These are phyloP conservation scores for Larimichthys crocea DNA, from an alignment of 2,113 vertebrate species.

Conservation along the genomic window DNA sequence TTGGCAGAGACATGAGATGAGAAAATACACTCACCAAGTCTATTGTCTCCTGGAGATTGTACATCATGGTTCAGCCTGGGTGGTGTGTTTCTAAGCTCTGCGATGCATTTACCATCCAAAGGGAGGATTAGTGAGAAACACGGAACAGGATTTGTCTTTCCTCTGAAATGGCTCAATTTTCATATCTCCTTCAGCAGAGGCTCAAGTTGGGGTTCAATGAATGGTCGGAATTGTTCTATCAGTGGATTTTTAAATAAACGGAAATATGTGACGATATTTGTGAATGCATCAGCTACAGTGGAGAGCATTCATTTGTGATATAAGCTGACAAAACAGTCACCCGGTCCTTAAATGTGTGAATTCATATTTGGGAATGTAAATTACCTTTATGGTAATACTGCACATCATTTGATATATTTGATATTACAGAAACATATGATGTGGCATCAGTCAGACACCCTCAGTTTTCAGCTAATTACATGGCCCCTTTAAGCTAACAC, in stretches of 20 bases:
- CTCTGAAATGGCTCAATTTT: conserved; percentile 61
- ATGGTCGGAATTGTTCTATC: conserved; percentile 28
- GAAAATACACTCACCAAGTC: conserved; percentile 71
- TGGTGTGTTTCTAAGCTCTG: conserved; percentile 70
- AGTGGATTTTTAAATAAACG: not conserved
- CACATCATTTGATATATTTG: not conserved
- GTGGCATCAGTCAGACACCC: no score
- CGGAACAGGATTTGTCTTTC: conserved; percentile 66
- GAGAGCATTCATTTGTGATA: not conserved
- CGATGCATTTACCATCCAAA: conserved; percentile 65
- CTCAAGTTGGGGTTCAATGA: conserved; percentile 43
- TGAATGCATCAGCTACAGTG: not conserved
- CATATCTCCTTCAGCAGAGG: conserved; percentile 58
- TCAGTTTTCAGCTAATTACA: no score
- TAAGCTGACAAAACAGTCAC: not conserved
- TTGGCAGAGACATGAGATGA: conserved; percentile 72
- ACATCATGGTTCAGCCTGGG: conserved; percentile 65
- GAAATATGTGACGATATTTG: not conserved
- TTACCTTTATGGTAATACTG: not conserved
- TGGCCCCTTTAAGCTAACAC: no score
- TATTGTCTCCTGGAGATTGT: conserved; percentile 77
- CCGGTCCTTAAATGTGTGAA: not conserved
- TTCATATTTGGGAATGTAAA: not conserved
- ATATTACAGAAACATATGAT: no score
- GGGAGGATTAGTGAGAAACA: conserved; percentile 72